These are phyloP conservation scores for Agrotis clavis DNA, from an alignment of 2,888 invertebrate species.

Conservation along the genomic window DNA sequence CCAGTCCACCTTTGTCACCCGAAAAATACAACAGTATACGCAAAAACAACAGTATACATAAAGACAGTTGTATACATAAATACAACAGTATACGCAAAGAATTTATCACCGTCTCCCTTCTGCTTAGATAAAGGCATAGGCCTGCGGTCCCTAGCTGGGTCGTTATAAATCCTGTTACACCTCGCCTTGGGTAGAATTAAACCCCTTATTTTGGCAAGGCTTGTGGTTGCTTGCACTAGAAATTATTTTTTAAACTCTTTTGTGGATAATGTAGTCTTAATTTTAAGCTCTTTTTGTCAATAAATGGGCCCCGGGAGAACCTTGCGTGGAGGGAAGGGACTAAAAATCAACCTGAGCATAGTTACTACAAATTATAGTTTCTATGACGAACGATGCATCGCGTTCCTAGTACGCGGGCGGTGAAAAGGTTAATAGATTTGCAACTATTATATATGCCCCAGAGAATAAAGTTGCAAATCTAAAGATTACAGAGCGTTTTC, in stretches of 20 bases:
- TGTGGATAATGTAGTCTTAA: neutral
- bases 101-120: conserved; percentile 60
- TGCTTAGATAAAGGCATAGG: conserved; percentile 50
- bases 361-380: too few species aligned
- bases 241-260: conserved; percentile 2
- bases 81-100: conserved; percentile 49
- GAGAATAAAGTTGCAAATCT: too few species aligned
- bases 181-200: conserved; percentile 56
- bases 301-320: too few species aligned
- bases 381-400: too few species aligned
- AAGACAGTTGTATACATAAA: conserved; percentile 35
- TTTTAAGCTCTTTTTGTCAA: too few species aligned
- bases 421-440: too few species aligned
- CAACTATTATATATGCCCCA: too few species aligned
- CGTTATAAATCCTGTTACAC: conserved; percentile 56
- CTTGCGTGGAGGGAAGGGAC: too few species aligned
- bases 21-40: conserved; percentile 44
- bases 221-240: conserved; percentile 31
- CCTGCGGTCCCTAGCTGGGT: conserved; percentile 48
- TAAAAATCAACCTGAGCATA: too few species aligned
- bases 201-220: conserved; percentile 47
- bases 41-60: conserved; percentile 32
- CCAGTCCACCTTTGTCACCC: conserved; percentile 43
- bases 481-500: too few species aligned
- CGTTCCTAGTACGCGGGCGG: too few species aligned